Conservation (phyloP, 2,113 vertebrate genomes). For the Pelodiscus sinensis region DNA sequence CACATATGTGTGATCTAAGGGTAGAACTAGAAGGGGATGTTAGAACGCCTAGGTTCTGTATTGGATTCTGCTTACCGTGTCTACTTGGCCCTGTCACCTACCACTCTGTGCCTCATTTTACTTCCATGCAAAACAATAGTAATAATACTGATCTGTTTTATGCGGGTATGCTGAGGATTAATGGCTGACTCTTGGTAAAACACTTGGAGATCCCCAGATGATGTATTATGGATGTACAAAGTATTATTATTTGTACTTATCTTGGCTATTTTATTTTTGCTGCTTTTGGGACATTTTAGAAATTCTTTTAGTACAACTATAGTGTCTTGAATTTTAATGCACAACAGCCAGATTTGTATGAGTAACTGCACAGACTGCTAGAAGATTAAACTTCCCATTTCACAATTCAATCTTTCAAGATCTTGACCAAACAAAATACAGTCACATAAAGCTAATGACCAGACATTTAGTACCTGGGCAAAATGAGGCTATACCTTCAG, state of each 20-base stretch:
- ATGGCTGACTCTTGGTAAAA: not conserved
- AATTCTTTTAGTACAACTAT: not conserved
- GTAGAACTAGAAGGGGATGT: not conserved
- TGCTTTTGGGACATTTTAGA: not conserved
- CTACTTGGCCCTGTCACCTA: not conserved
- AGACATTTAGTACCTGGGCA: not conserved
- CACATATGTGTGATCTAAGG: not conserved
- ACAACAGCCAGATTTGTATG: not conserved
- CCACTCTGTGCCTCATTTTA: not conserved
- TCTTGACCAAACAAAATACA: not conserved
- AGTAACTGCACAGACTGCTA: not conserved
- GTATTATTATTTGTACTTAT: not conserved
- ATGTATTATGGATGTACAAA: not conserved
- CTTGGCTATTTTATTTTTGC: not conserved
- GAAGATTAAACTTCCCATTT: not conserved
- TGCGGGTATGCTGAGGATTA: not conserved
- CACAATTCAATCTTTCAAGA: not conserved
- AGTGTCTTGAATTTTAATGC: not conserved
- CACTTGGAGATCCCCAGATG: not conserved
- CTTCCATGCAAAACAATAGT: not conserved
- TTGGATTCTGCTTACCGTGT: not conserved
- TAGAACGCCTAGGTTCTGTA: not conserved
- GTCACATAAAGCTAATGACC: not conserved
- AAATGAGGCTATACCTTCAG: not conserved
- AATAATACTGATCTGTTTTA: not conserved